A percentile compares a stretch with the other conserved stretches of the same genome.
phyloP scores from a whole-genome alignment of 1,140 invertebrate species.

The Latrodectus geometricus region DNA sequence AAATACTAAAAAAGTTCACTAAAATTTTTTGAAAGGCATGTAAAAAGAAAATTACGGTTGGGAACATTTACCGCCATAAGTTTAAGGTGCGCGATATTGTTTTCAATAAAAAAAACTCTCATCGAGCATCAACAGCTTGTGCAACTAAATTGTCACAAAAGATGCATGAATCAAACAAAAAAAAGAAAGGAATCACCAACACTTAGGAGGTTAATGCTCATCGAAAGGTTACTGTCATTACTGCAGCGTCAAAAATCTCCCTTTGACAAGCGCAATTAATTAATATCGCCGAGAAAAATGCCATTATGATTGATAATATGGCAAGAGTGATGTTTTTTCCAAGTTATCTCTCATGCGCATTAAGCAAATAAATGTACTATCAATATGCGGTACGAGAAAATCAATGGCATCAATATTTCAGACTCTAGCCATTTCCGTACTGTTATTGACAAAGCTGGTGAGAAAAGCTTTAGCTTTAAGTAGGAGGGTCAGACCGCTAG shows the following conservation, averaged over 20 bases:
- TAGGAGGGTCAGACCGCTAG: conserved; percentile 29
- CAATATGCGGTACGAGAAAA: conserved; percentile 28
- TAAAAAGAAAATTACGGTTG: too few species aligned
- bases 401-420: conserved; percentile 55
- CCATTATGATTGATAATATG: conserved; percentile 41
- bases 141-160: not conserved
- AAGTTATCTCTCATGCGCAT: conserved; percentile 34
- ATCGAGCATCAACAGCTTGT: not conserved
- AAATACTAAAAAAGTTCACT: too few species aligned
- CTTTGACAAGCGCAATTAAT: conserved; percentile 50
- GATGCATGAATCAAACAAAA: not conserved
- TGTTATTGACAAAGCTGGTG: conserved; percentile 46
- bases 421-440: conserved; percentile 37
- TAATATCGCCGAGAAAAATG: conserved; percentile 42
- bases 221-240: conserved; percentile 50
- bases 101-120: not conserved
- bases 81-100: too few species aligned
- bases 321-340: conserved; percentile 35
- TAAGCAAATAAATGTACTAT: conserved; percentile 50
- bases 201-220: conserved; percentile 31
- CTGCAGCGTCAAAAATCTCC: conserved; percentile 9
- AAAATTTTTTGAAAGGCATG: too few species aligned
- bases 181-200: not conserved
- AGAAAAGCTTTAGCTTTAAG: conserved; percentile 34
- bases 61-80: too few species aligned